Evolutionary conservation across 2,888 invertebrate genomes (phyloP), one percentile per base, ranked within the genome.

Genomic region (Eilema caniola): DNA sequence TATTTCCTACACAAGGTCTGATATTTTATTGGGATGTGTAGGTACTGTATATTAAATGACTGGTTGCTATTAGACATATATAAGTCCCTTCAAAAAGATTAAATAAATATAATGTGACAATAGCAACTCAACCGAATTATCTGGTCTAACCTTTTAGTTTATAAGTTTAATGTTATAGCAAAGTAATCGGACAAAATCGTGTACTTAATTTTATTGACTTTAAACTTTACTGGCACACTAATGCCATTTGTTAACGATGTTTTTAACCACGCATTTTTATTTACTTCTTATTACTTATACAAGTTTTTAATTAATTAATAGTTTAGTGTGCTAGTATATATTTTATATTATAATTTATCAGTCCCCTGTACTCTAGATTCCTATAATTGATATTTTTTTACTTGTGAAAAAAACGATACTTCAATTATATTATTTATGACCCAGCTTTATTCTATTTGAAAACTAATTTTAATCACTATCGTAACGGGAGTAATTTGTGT

Each of bases 101-200:
- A 4, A 20, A 5, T 16, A 0, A 20, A 53, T 23, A 23, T 7
- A 31, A 16, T 16, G 20, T 66, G 56, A 24, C 56, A 41, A 12
- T 41, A 2, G 2, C 57, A 74, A 70, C 72, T 79, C 69, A 76
- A 71, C 65, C 56, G 59, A 59, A 24, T 62, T 20, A 56, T 73
- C 74, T 75, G 71, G 69, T 82, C 77, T 71, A 67, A 66, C 24
- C 24, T 66, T 65, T 60, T 74, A 80, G 70, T 70, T 59, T 66
- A 37, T 79, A 79, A 74, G 69, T 76, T 31, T 72, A 67, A 61
- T 64, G 25, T 72, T 67, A 11, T 77, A 74, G 62, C 33, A 66
- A 79, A 71, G 77, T 66, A 56, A 23, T 67, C 33, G 71, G 69
- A 74, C 70, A 77, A 75, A 77, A 74, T 63, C 56, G 66, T 69